phyloP scores from a whole-genome alignment of 1,140 invertebrate species.

The Saccostrea echinata region DNA sequence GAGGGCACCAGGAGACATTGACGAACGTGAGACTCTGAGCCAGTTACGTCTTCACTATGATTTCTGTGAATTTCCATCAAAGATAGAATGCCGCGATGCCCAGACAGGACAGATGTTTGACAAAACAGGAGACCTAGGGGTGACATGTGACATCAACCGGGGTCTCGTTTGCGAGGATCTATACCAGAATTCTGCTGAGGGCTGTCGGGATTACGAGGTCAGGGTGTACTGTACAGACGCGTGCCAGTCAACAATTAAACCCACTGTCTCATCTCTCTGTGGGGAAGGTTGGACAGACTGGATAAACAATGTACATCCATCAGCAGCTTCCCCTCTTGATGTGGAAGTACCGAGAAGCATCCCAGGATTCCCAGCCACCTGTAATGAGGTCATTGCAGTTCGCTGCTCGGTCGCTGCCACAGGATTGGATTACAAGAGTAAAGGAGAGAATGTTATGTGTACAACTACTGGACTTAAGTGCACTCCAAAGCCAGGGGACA shows the following conservation, averaged over 20 bases:
- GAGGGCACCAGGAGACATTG: slow-evolving; percentile 51
- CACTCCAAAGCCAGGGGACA: slow-evolving; percentile 54
- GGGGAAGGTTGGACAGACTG: slow-evolving; percentile 78
- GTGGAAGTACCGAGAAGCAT: slow-evolving; percentile 69
- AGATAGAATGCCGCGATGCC: slow-evolving; percentile 53
- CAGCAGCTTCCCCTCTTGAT: slow-evolving; percentile 65
- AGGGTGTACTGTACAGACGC: slow-evolving; percentile 68
- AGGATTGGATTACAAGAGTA: slow-evolving; percentile 57
- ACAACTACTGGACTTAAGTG: slow-evolving; percentile 64
- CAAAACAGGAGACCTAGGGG: slow-evolving; percentile 60
- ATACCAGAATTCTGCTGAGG: slow-evolving; percentile 55
- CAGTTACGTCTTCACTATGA: slow-evolving; percentile 64
- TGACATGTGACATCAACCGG: slow-evolving; percentile 68
- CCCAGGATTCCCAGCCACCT: slow-evolving; percentile 65
- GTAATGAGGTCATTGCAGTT: slow-evolving; percentile 59
- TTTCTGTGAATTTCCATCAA: slow-evolving; percentile 60
- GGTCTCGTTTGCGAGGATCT: slow-evolving; percentile 69
- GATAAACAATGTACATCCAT: slow-evolving; percentile 75
- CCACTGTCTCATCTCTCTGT: slow-evolving; percentile 64
- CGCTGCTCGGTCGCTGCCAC: slow-evolving; percentile 61
- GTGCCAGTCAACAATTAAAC: slow-evolving; percentile 48
- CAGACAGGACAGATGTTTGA: slow-evolving; percentile 57
- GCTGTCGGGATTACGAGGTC: slow-evolving; percentile 70
- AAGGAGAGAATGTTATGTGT: slow-evolving; percentile 67
- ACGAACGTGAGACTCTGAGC: slow-evolving; percentile 67